Percentiles rank a stretch among this genome's conserved stretches.
These are phyloP conservation scores for Buphagus erythrorhynchus DNA, from an alignment of 2,797 vertebrate species.

Conservation along the genomic window DNA sequence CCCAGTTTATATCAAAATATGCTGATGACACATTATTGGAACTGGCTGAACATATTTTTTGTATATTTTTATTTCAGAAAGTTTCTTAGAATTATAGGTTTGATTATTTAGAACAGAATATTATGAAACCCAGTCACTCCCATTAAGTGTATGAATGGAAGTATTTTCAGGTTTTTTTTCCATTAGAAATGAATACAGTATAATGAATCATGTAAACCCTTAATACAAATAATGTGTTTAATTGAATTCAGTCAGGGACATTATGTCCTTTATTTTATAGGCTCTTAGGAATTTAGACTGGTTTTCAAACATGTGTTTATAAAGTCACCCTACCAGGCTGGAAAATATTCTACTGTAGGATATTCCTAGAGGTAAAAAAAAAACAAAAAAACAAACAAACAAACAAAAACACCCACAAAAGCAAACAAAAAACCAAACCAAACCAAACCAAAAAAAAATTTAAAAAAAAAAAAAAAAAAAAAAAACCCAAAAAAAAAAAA, in stretches of 20 bases:
- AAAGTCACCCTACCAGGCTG: background rate
- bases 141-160: conserved; percentile 12
- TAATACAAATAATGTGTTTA: conserved; percentile 31
- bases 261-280: background rate
- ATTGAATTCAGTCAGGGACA: conserved; percentile 4
- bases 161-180: conserved; percentile 38
- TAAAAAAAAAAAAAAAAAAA: too few relatives aligned
- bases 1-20: conserved; percentile 36
- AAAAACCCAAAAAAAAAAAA: background rate
- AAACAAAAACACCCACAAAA: too few relatives aligned
- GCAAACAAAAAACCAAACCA: too few relatives aligned
- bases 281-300: background rate
- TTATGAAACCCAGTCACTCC: conserved; percentile 10
- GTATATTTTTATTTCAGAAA: conserved; percentile 39
- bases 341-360: background rate
- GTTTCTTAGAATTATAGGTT: conserved; percentile 42
- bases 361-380: background rate
- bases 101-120: conserved; percentile 38
- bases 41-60: conserved; percentile 22
- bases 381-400: too few relatives aligned
- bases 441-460: too few relatives aligned
- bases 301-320: conserved; percentile 3
- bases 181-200: conserved; percentile 3
- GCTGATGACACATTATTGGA: conserved; percentile 29
- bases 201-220: conserved; percentile 3